Evolutionary conservation across 2,797 vertebrate species (phyloP).

Genomic region (Glossophaga mutica): DNA sequence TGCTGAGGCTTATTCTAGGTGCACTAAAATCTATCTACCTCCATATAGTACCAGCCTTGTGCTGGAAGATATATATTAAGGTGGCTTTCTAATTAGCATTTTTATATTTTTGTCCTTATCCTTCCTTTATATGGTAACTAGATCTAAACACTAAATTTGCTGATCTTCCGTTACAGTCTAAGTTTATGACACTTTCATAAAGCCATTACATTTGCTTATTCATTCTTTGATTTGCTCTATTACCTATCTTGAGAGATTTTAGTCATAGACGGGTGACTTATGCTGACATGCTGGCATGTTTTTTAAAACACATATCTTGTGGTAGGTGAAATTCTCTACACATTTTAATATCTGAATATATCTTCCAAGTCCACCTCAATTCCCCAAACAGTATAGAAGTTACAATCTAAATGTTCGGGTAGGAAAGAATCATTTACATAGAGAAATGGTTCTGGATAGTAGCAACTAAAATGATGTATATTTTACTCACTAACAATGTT

Average conservation of each 20-base stretch:
- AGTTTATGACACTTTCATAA: slow-evolving; percentile 34
- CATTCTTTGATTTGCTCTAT: slow-evolving; percentile 32
- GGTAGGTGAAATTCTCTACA: not conserved
- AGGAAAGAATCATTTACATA: not conserved
- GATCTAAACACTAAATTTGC: slow-evolving; percentile 22
- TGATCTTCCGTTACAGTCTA: not conserved
- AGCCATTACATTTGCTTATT: slow-evolving; percentile 37
- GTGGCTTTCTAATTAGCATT: not conserved
- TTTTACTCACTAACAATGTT: not conserved
- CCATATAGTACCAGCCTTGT: not conserved
- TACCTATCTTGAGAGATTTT: not conserved
- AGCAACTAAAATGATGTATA: not conserved
- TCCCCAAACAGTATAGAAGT: not conserved
- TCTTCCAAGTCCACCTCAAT: not conserved
- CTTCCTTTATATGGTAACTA: not conserved
- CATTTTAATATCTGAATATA: slow-evolving; percentile 27
- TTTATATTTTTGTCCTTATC: not conserved
- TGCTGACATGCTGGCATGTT: slow-evolving; percentile 1
- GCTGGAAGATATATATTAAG: not conserved
- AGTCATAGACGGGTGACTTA: slow-evolving; percentile 27
- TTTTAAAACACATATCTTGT: slow-evolving; percentile 25
- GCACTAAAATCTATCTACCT: not conserved
- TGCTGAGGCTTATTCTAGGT: not conserved
- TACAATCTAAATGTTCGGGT: not conserved
- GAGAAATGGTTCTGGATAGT: slow-evolving; percentile 5